These are phyloP conservation scores for Lepidocyrtoides sp. DNA, from an alignment of 2,888 invertebrate species.

Conservation along the genomic window DNA sequence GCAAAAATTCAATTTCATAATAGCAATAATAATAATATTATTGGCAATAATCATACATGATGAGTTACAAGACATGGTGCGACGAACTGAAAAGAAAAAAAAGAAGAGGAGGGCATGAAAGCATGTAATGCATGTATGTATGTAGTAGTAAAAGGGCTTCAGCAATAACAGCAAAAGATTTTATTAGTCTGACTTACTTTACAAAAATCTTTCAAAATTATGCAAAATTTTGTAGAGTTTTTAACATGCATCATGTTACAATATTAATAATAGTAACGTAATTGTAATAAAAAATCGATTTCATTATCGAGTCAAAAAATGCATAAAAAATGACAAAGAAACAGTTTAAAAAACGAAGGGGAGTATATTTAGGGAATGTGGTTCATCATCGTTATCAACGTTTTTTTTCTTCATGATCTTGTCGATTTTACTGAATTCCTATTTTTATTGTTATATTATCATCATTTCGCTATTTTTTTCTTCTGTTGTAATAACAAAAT, in stretches of 20 bases:
- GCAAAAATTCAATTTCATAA: conserved; percentile 53
- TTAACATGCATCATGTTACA: background rate
- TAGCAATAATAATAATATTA: conserved; percentile 37
- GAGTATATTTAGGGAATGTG: conserved; percentile 47
- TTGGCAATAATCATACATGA: conserved; percentile 50
- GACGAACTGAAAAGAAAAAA: conserved; percentile 1
- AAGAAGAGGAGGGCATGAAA: conserved; percentile 32
- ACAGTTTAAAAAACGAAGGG: conserved; percentile 51
- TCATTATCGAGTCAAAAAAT: conserved; percentile 45
- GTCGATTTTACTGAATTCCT: conserved; percentile 19
- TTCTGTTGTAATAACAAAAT: background rate
- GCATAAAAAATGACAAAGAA: conserved; percentile 22
- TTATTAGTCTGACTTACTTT: conserved; percentile 18
- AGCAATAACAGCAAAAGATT: background rate
- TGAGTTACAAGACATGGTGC: conserved; percentile 42
- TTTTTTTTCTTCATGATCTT: conserved; percentile 12
- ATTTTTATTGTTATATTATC: background rate
- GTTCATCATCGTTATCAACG: conserved; percentile 16
- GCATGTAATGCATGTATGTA: no score
- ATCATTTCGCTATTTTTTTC: background rate
- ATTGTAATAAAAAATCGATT: conserved; percentile 54
- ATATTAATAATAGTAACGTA: conserved; percentile 6
- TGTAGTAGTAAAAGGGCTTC: conserved; percentile 48
- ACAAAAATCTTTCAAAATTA: conserved; percentile 35
- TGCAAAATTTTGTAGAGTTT: conserved; percentile 34